Evolutionary conservation across 1,140 invertebrate species (phyloP).

Genomic region (Zaprionus tsacasi): DNA sequence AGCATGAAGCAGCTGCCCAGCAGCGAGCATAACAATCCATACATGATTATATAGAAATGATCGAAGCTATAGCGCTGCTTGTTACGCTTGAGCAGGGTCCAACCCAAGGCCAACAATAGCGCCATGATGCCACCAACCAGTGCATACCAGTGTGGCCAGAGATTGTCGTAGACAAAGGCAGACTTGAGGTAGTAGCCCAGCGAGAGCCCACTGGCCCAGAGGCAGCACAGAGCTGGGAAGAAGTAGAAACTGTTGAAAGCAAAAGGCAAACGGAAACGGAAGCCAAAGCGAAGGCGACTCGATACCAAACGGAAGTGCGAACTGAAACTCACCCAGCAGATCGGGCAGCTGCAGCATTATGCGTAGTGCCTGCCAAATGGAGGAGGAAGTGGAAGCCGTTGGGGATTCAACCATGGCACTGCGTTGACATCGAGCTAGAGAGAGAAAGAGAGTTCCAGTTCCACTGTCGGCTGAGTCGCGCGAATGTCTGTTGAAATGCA

Average conservation of each 20-base stretch:
- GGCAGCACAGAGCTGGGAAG: conserved; percentile 54
- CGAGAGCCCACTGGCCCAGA: conserved; percentile 69
- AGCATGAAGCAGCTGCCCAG: conserved; percentile 78
- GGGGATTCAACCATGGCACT: conserved; percentile 16
- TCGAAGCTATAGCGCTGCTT: conserved; percentile 68
- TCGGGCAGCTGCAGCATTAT: conserved; percentile 58
- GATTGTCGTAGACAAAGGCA: conserved; percentile 73
- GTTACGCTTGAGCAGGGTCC: conserved; percentile 63
- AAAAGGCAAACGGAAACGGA: neutral
- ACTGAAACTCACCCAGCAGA: conserved; percentile 48
- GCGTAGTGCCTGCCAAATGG: conserved; percentile 55
- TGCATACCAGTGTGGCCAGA: conserved; percentile 72
- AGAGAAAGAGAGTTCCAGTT: conserved; percentile 19
- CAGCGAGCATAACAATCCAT: conserved; percentile 69
- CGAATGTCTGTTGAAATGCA: conserved; percentile 36
- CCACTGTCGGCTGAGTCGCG: conserved; percentile 28
- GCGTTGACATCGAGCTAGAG: conserved; percentile 35
- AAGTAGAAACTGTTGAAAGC: neutral
- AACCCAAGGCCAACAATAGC: conserved; percentile 53
- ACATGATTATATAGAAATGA: conserved; percentile 77
- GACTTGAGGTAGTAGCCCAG: conserved; percentile 75
- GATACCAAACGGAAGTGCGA: neutral
- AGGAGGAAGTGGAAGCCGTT: neutral
- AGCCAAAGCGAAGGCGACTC: neutral
- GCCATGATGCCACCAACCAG: conserved; percentile 47